Base-by-base conservation (phyloP, 1,140 invertebrate species). In the Mamestra configurata region DNA sequence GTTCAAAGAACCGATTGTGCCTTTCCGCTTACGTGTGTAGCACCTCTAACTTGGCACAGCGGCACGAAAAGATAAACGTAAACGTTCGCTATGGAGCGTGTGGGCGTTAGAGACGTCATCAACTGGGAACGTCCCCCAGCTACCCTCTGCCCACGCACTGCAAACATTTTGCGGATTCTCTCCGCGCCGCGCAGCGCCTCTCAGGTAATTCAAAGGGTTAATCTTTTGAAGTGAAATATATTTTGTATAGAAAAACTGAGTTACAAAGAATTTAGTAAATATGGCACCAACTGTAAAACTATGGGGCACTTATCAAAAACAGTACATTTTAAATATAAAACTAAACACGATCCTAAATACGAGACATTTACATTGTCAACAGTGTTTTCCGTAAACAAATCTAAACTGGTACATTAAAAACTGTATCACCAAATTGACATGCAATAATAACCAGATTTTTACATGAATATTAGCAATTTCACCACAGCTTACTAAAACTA, bases 361-460 rank as follows among this genome's bases (percentile, higher is more conserved):
- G 22, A 57, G 15, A 49, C 13, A n/a, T 49, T 49, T 49, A 49
- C 46, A 49, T 31, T 31, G 46, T 49, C 46, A 49, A 31, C 27
- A 31, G 27, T 31, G 13, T 49, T 49, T 49, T 20, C 8, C 5
- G 20, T 53, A 18, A 10, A 18, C 27, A 6, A 61, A n/a, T 18
- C 55, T 15, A 18, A 4, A 35, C 27, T 2, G 51, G 18, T 6
- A n/a, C 20, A 24, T 10, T 20, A 15, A 55, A 61, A 27, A n/a
- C 57, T 35, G n/a, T 64, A 13, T 4, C 4, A 40, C 18, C 0
- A 15, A 5, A 22, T 15, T 11, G 40, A 64, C 59, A 64, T 66
- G 61, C 61, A 40, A 66, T 37, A 64, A 64, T 37, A 18, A 37
- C 59, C 59, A 64, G 31, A 64, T 37, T 64, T 37, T 64, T 64